These are phyloP conservation scores for Mamestra brassicae DNA, from an alignment of 2,888 invertebrate species.

Conservation along the genomic window DNA sequence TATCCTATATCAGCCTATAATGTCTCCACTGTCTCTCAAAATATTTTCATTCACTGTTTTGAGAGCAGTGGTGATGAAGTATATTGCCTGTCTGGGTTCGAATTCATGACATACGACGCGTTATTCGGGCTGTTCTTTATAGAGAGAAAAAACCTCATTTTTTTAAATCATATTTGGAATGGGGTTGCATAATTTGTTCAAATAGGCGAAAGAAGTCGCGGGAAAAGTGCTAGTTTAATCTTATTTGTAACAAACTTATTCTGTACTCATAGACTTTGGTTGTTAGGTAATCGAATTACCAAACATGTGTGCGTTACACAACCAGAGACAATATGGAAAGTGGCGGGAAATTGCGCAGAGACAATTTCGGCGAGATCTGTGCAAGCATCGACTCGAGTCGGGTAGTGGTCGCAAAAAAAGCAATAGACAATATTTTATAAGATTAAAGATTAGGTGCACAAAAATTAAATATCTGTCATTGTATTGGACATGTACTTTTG, in stretches of 20 bases:
- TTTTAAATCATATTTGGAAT: too few species aligned
- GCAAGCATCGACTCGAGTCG: constrained; percentile 79
- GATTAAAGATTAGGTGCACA: neutral
- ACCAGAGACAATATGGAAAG: constrained; percentile 85
- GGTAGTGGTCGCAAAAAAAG: constrained; percentile 63
- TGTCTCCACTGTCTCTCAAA: too few species aligned
- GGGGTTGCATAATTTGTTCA: neutral
- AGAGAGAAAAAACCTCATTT: too few species aligned
- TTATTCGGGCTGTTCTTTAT: too few species aligned
- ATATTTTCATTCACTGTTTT: neutral
- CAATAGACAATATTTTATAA: neutral
- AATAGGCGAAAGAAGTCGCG: neutral
- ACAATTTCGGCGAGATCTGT: constrained; percentile 89
- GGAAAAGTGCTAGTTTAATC: constrained; percentile 11
- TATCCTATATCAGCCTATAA: too few species aligned
- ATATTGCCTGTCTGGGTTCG: too few species aligned
- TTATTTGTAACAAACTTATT: constrained; percentile 44
- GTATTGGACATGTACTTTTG: too few species aligned
- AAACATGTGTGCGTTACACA: constrained; percentile 75
- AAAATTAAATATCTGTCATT: too few species aligned
- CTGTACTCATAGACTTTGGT: constrained; percentile 46
- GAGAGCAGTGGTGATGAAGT: too few species aligned
- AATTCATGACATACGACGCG: too few species aligned
- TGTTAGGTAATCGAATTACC: constrained; percentile 86
- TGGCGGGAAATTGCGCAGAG: constrained; percentile 86